Evolutionary conservation across 2,113 vertebrate genomes (phyloP).

Genomic region (Oreochromis niloticus): DNA sequence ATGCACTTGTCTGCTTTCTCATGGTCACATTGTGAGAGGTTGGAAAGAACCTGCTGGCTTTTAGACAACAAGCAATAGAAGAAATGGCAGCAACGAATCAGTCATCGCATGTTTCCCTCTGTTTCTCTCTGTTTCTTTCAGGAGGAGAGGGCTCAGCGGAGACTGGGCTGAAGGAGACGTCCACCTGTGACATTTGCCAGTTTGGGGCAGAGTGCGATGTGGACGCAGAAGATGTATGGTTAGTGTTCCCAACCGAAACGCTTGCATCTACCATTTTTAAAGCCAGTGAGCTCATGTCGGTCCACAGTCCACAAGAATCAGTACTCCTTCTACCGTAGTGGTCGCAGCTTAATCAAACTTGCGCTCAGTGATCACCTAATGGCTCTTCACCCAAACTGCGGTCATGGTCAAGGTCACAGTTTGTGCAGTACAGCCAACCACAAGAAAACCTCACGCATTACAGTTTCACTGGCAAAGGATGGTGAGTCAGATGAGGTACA

Average conservation of each 20-base stretch:
- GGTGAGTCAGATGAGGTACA: background rate
- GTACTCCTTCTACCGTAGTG: background rate
- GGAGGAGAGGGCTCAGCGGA: slow-evolving; percentile 95
- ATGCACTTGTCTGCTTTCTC: slow-evolving; percentile 11
- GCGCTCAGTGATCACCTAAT: background rate
- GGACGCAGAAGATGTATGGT: slow-evolving; percentile 99
- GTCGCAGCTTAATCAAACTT: background rate
- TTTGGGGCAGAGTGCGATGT: slow-evolving; percentile 98
- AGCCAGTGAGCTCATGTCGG: background rate
- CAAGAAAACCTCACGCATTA: background rate
- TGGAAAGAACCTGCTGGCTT: background rate
- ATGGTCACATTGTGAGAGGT: background rate
- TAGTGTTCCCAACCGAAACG: slow-evolving; percentile 34
- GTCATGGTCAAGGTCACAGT: background rate
- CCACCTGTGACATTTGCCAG: slow-evolving; percentile 98
- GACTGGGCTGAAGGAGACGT: slow-evolving; percentile 93
- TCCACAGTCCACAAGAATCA: background rate
- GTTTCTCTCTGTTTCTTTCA: slow-evolving; percentile 58
- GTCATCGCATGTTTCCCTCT: background rate
- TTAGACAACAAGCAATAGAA: background rate
- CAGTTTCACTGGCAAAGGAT: background rate
- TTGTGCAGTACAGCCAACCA: background rate
- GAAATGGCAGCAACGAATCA: background rate
- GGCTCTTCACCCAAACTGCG: background rate
- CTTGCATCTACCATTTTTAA: background rate